phyloP scores from a whole-genome alignment of 1,140 invertebrate species.

The Cryptotermes secundus region DNA sequence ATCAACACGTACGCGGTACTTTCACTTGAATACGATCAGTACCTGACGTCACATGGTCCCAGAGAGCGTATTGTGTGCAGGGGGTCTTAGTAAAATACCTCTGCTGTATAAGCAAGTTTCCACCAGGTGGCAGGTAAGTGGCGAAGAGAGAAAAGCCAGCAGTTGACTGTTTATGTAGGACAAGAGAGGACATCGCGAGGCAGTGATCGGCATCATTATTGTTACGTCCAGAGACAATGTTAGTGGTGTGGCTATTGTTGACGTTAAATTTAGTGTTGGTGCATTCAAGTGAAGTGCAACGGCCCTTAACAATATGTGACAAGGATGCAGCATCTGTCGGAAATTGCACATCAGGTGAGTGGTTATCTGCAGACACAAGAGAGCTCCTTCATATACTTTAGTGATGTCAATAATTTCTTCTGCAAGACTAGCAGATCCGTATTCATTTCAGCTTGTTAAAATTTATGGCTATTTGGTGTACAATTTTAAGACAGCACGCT shows the following conservation, averaged over 20 bases:
- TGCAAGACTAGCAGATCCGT: too few relatives aligned
- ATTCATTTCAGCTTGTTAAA: too few relatives aligned
- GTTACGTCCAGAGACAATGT: neutral
- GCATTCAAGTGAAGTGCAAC: neutral
- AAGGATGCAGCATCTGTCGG: neutral
- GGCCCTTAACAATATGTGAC: neutral
- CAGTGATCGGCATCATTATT: neutral
- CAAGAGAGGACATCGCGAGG: neutral
- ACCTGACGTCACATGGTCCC: neutral
- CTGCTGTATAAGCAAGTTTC: neutral
- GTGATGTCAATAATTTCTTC: too few relatives aligned
- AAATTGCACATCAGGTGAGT: neutral
- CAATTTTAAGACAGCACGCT: too few relatives aligned
- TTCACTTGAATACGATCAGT: neutral
- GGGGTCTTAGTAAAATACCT: slow-evolving; percentile 2
- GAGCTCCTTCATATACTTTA: too few relatives aligned
- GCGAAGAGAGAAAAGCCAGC: neutral
- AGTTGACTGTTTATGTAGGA: neutral
- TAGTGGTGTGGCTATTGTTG: slow-evolving; percentile 15
- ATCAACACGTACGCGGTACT: neutral
- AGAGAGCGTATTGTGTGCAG: neutral
- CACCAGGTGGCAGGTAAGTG: slow-evolving; percentile 6
- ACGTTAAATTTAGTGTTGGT: neutral
- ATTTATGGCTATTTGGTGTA: too few relatives aligned
- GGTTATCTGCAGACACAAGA: too few relatives aligned